These are phyloP conservation scores for Drosophila lacicola DNA, from an alignment of 2,888 invertebrate species.

Conservation along the genomic window DNA sequence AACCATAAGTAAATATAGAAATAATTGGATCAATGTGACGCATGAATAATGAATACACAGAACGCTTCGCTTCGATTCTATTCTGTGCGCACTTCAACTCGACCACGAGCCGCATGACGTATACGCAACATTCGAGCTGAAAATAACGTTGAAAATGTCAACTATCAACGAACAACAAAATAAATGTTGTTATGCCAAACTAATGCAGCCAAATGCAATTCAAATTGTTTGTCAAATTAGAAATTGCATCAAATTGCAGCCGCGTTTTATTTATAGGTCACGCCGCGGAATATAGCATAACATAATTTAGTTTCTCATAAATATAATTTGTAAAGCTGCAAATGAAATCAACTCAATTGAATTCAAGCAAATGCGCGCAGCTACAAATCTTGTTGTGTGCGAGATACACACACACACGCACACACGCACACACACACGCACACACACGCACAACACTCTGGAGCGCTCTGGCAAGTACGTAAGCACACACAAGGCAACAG, in stretches of 20 bases:
- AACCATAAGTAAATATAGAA: slow-evolving; percentile 52
- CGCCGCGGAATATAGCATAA: slow-evolving; percentile 19
- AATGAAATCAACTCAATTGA: slow-evolving; percentile 33
- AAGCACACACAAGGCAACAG: slow-evolving; percentile 66
- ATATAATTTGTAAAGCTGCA: slow-evolving; percentile 30
- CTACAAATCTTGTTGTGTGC: slow-evolving; percentile 25
- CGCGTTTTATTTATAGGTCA: slow-evolving; percentile 25
- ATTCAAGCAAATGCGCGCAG: slow-evolving; percentile 33
- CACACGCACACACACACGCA: slow-evolving; percentile 16
- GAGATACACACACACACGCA: slow-evolving; percentile 12
- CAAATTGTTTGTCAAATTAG: slow-evolving; percentile 17
- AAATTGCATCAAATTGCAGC: slow-evolving; percentile 36
- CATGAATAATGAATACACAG: slow-evolving; percentile 35
- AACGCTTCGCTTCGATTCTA: slow-evolving; percentile 20
- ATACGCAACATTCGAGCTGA: slow-evolving; percentile 38
- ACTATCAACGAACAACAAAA: background rate
- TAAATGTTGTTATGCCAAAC: background rate
- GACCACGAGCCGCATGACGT: slow-evolving; percentile 53
- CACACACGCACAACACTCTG: slow-evolving; percentile 22
- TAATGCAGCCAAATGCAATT: slow-evolving; percentile 4
- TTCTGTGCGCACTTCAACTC: slow-evolving; percentile 45
- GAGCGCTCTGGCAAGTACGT: slow-evolving; percentile 46
- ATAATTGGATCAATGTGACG: slow-evolving; percentile 53
- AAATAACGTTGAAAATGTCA: slow-evolving; percentile 24
- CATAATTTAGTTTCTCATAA: slow-evolving; percentile 20